These are phyloP conservation scores for Clunio marinus DNA, from an alignment of 2,888 invertebrate genomes.

Conservation along the genomic window DNA sequence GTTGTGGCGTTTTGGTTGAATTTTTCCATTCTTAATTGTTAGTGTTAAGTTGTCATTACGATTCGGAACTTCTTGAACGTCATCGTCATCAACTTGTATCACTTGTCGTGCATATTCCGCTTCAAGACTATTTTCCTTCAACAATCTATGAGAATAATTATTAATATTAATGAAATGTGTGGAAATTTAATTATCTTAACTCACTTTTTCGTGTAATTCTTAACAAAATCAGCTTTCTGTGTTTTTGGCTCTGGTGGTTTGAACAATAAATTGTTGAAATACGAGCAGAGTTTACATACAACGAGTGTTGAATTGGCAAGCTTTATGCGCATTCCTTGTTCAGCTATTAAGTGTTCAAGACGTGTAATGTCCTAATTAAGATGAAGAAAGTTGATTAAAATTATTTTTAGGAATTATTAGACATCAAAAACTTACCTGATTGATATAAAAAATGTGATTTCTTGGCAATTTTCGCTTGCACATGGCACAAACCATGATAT, in stretches of 20 bases:
- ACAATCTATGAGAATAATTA: slow-evolving; percentile 55
- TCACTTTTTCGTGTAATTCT: slow-evolving; percentile 62
- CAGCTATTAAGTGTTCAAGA: slow-evolving; percentile 56
- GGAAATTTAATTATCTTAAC: slow-evolving; percentile 40
- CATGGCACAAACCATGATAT: slow-evolving; percentile 70
- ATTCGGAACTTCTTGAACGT: slow-evolving; percentile 30
- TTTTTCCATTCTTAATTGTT: slow-evolving; percentile 31
- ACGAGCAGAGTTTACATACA: slow-evolving; percentile 76
- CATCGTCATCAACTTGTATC: slow-evolving; percentile 42
- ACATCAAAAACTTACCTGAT: slow-evolving; percentile 51
- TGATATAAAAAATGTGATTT: slow-evolving; percentile 70
- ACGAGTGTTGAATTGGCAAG: slow-evolving; percentile 63
- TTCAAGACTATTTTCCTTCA: slow-evolving; percentile 70
- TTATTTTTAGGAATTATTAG: not conserved
- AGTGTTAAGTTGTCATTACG: slow-evolving; percentile 21
- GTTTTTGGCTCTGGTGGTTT: slow-evolving; percentile 57
- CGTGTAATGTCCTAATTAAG: slow-evolving; percentile 55
- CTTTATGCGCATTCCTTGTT: slow-evolving; percentile 64
- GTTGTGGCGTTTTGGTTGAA: slow-evolving; percentile 25
- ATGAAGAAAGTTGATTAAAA: slow-evolving; percentile 13
- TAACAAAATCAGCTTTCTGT: slow-evolving; percentile 51
- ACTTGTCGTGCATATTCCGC: slow-evolving; percentile 54
- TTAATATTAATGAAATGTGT: not conserved
- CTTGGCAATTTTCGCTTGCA: slow-evolving; percentile 71
- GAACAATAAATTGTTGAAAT: slow-evolving; percentile 68